phyloP scores from a whole-genome alignment of 2,888 invertebrate genomes.

The Formica aserva region DNA sequence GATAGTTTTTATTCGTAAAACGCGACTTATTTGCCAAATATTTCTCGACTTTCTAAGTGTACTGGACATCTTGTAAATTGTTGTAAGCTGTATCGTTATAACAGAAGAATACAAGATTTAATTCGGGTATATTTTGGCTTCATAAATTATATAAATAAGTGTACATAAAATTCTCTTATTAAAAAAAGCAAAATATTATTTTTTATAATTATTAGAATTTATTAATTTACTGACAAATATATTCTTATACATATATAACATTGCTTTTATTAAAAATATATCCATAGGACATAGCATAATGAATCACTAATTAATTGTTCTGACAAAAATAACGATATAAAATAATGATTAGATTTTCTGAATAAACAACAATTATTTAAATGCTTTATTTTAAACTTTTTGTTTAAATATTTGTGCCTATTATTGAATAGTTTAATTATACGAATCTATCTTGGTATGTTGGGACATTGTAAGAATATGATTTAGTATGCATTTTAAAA shows the following conservation, averaged over 20 bases:
- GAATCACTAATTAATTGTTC: neutral
- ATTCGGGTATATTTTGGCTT: neutral
- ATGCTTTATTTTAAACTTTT: neutral
- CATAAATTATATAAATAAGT: neutral
- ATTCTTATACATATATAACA: neutral
- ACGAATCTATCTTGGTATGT: neutral
- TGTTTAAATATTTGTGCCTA: neutral
- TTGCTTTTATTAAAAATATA: neutral
- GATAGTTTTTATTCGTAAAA: slow-evolving; percentile 33
- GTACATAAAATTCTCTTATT: neutral
- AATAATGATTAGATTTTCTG: neutral
- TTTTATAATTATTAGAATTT: neutral
- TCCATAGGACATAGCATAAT: neutral
- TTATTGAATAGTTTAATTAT: neutral
- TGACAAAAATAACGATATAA: neutral
- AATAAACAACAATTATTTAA: neutral
- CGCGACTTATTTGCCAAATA: slow-evolving; percentile 7
- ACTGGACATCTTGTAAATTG: slow-evolving; percentile 6
- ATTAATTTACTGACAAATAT: neutral
- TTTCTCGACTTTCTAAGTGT: slow-evolving; percentile 24
- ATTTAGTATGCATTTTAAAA: neutral
- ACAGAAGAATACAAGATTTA: neutral
- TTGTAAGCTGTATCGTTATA: neutral
- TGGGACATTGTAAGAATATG: slow-evolving; percentile 4
- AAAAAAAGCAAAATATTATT: neutral